A percentile compares a stretch with the other conserved stretches of the same genome.
These are phyloP conservation scores for Cabera pusaria DNA, from an alignment of 2,888 invertebrate species.

Conservation along the genomic window DNA sequence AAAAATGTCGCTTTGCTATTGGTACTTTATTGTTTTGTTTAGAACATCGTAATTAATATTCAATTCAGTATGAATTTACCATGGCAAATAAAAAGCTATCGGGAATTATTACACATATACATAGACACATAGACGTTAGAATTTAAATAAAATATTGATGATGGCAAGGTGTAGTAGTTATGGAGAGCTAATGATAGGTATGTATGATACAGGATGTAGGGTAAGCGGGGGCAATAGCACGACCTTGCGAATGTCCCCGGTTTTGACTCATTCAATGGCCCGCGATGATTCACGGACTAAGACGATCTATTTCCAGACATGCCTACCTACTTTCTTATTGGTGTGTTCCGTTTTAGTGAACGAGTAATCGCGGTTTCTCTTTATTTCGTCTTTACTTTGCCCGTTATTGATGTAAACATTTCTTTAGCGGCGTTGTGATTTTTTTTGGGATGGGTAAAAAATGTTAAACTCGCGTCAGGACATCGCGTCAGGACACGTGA, in stretches of 20 bases:
- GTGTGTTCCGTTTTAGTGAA: too few relatives aligned
- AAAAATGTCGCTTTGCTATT: too few relatives aligned
- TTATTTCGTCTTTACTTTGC: too few relatives aligned
- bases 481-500: too few relatives aligned
- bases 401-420: too few relatives aligned
- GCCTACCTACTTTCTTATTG: slow-evolving; percentile 7
- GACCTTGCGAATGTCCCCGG: slow-evolving; percentile 69
- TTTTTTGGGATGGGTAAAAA: too few relatives aligned
- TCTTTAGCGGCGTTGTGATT: too few relatives aligned
- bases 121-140: background rate
- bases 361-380: too few relatives aligned
- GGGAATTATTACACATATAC: slow-evolving; percentile 1
- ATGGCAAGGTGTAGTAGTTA: background rate
- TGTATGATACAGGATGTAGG: slow-evolving; percentile 17
- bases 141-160: slow-evolving; percentile 5
- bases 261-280: slow-evolving; percentile 47
- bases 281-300: slow-evolving; percentile 47
- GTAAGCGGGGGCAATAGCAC: slow-evolving; percentile 46
- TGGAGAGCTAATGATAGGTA: slow-evolving; percentile 4
- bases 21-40: too few relatives aligned
- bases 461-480: too few relatives aligned
- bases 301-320: slow-evolving; percentile 22
- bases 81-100: too few relatives aligned
- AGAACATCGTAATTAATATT: slow-evolving; percentile 3
- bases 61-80: too few relatives aligned